phyloP scores from a whole-genome alignment of 1,140 invertebrate genomes.

The Pomacea maculata region DNA sequence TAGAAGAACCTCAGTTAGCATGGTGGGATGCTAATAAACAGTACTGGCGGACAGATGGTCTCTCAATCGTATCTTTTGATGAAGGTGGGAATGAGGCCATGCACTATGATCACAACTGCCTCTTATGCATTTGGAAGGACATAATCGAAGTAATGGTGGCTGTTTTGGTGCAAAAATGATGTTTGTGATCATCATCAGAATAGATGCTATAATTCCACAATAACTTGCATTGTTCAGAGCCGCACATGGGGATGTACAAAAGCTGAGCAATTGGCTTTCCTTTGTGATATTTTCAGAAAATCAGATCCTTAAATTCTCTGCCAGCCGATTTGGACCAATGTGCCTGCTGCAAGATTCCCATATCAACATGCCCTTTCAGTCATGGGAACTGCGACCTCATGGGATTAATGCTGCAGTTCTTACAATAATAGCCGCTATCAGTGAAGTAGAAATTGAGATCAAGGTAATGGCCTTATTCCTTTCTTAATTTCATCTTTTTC shows the following conservation, averaged over 20 bases:
- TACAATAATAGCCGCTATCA: conserved; percentile 60
- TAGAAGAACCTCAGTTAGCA: conserved; percentile 60
- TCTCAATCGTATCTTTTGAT: conserved; percentile 55
- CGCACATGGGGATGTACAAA: too few relatives aligned
- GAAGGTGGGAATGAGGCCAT: conserved; percentile 46
- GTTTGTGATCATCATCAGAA: too few relatives aligned
- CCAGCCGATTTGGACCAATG: conserved; percentile 59
- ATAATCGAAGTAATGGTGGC: too few relatives aligned
- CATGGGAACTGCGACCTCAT: conserved; percentile 60
- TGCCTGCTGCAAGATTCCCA: conserved; percentile 63
- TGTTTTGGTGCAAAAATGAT: too few relatives aligned
- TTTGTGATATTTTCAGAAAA: neutral
- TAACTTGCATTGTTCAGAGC: too few relatives aligned
- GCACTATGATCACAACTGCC: neutral
- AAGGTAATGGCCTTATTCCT: conserved; percentile 43
- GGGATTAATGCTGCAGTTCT: conserved; percentile 52
- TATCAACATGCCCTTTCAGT: conserved; percentile 67
- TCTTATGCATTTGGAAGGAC: neutral
- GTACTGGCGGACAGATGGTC: conserved; percentile 60
- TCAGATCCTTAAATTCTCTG: conserved; percentile 61
- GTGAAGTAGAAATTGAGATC: conserved; percentile 64
- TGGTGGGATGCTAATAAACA: conserved; percentile 59
- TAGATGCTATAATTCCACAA: too few relatives aligned
- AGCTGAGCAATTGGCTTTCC: too few relatives aligned
- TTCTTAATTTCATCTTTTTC: too few relatives aligned